Base-by-base conservation (phyloP, 2,888 invertebrate species). In the Nomada hirtipes region DNA sequence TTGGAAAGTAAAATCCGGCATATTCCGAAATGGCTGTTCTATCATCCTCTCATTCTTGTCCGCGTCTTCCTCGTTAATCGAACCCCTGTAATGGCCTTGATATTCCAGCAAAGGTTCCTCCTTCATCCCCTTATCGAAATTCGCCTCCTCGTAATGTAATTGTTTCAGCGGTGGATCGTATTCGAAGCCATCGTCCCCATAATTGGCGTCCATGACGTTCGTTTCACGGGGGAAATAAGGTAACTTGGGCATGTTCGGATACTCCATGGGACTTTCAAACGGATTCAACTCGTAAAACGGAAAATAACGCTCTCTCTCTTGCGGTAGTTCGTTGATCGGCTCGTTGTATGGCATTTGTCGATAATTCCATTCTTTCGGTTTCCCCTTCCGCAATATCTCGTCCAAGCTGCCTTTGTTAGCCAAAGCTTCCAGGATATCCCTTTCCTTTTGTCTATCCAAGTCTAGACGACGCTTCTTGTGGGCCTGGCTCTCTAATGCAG, bases 1-100 rank as follows among this genome's bases (percentile, higher is more conserved):
- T n/a, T 82, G 83, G 78, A 88, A 94, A 11, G 92, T 92, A 78
- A 94, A 94, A 11, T 89, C 87, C 7, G 91, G 90, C 1, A 1
- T 15, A 9, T 23, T 20, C 3, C 11, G 10, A 9, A 42, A 44
- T 18, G 50, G 18, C 11, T 67, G 36, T 13, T 63, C 59, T n/a
- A 23, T 9, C 11, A 72, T 29, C 57, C 29, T 18, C 13, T 70
- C 65, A 0, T 13, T 20, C 1, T 7, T 42, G 7, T 18, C 47
- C 15, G 15, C 11, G 2, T 47, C 63, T 1, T 75, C 47, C 10
- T 76, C 57, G 13, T 74, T 23, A 0, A 23, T 11, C 11, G 18
- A 4, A 0, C 11, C 20, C 0, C n/a, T 9, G 18, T 72, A 78
- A 7, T 65, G 72, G 0, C 61, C 67, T 0, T 15, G 84, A 23